Conservation (phyloP, 2,113 vertebrate genomes). For the Amblyornis subalaris region DNA sequence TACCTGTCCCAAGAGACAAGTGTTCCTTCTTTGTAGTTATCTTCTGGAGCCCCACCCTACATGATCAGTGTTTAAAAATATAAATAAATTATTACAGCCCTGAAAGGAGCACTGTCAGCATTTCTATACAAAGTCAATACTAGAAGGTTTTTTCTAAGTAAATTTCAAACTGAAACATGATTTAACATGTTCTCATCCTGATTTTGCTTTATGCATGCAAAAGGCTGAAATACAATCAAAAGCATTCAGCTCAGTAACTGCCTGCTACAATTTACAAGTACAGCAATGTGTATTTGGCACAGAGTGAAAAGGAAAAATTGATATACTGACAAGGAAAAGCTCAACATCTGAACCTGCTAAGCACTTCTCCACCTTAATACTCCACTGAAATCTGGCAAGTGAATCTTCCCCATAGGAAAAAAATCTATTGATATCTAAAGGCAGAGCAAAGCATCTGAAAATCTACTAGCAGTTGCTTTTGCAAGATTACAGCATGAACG, state of each 20-base stretch:
- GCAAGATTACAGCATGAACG: not conserved
- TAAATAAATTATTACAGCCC: not conserved
- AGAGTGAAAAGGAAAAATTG: not conserved
- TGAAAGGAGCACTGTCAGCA: not conserved
- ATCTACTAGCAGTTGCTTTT: not conserved
- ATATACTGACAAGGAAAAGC: not conserved
- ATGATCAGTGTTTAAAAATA: slow-evolving; percentile 13
- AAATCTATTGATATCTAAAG: not conserved
- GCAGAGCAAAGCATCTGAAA: not conserved
- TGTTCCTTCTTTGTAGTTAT: slow-evolving; percentile 75
- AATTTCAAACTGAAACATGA: not conserved
- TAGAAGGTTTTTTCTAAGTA: not conserved
- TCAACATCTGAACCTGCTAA: not conserved
- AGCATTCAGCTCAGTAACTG: not conserved
- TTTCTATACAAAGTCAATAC: not conserved
- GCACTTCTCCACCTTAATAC: not conserved
- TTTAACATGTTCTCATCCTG: not conserved
- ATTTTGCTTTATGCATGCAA: not conserved
- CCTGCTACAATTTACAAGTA: not conserved
- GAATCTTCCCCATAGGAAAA: not conserved
- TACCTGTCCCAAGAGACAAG: slow-evolving; percentile 82
- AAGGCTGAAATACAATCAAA: not conserved
- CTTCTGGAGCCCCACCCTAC: slow-evolving; percentile 84
- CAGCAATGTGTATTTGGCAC: not conserved
- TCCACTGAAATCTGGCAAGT: not conserved